Percentiles rank a stretch among this genome's conserved stretches.
These are phyloP conservation scores for Hemicentrotus pulcherrimus DNA, from an alignment of 35 echinoderm and acorn worm species.

Conservation along the genomic window DNA sequence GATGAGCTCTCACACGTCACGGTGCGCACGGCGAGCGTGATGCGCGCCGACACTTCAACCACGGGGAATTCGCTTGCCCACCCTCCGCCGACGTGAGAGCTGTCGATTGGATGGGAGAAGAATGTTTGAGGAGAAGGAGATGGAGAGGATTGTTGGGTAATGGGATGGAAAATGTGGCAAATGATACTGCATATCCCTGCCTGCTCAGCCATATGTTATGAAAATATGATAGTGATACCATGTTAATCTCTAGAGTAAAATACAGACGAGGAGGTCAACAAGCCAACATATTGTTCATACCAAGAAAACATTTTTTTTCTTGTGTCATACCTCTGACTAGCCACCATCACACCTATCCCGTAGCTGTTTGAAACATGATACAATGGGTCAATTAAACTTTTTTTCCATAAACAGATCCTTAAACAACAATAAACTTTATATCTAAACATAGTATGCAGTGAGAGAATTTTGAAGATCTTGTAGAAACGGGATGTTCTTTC, in stretches of 20 bases:
- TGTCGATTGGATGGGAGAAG: conserved; percentile 1
- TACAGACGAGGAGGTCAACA: not conserved
- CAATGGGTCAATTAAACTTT: too few species aligned
- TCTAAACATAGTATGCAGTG: too few species aligned
- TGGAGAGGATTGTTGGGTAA: conserved; percentile 21
- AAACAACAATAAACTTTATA: too few species aligned
- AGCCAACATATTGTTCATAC: not conserved
- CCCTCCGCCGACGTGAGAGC: not conserved
- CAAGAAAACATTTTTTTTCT: not conserved
- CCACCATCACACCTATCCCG: not conserved
- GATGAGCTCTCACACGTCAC: conserved; percentile 37
- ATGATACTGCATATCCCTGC: not conserved
- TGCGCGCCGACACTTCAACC: conserved; percentile 13
- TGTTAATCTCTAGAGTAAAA: not conserved
- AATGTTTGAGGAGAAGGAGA: not conserved
- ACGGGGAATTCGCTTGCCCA: not conserved
- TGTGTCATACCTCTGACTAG: not conserved
- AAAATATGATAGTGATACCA: not conserved
- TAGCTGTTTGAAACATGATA: not conserved
- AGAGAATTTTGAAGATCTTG: not conserved
- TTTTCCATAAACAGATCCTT: too few species aligned
- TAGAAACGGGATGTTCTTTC: not conserved
- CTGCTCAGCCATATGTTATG: conserved; percentile 30
- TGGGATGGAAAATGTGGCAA: conserved; percentile 29
- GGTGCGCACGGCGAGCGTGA: conserved; percentile 9